A percentile compares a stretch with the other conserved stretches of the same genome.
Conservation (phyloP, 2,888 invertebrate species). For the Parnassius smintheus region DNA sequence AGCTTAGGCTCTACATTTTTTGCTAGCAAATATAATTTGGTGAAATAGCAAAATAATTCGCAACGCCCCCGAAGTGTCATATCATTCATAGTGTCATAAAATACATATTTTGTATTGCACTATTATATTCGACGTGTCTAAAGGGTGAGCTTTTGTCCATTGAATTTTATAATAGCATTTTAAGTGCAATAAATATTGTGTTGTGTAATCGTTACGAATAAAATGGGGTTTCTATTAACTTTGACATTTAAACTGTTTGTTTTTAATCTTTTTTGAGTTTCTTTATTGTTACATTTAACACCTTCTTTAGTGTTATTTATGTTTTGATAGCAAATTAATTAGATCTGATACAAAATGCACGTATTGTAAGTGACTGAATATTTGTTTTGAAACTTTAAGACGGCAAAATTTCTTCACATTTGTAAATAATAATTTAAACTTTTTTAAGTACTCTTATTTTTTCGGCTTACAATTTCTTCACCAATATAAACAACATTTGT, state of each 20-base stretch:
- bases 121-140: conserved; percentile 50
- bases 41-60: conserved; percentile 60
- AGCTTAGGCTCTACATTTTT: neutral
- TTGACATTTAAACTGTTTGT: conserved; percentile 29
- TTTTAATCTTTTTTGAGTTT: neutral
- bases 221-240: conserved; percentile 25
- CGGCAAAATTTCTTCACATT: neutral
- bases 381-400: no score
- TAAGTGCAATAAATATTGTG: conserved; percentile 49
- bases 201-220: conserved; percentile 27
- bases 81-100: conserved; percentile 76
- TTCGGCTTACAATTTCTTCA: no score
- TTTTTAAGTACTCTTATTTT: no score
- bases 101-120: conserved; percentile 74
- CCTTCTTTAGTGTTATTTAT: neutral
- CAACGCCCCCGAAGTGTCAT: conserved; percentile 79
- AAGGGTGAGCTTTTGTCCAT: conserved; percentile 56
- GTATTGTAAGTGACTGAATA: no score
- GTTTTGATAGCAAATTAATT: no score
- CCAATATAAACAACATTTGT: no score
- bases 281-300: neutral
- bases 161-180: conserved; percentile 48
- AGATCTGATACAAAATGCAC: no score
- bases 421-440: neutral
- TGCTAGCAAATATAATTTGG: conserved; percentile 31